A percentile compares a stretch with the other conserved stretches of the same genome.
These are phyloP conservation scores for Didymodactylos carnosus DNA, from an alignment of 2,888 invertebrate genomes.

Conservation along the genomic window DNA sequence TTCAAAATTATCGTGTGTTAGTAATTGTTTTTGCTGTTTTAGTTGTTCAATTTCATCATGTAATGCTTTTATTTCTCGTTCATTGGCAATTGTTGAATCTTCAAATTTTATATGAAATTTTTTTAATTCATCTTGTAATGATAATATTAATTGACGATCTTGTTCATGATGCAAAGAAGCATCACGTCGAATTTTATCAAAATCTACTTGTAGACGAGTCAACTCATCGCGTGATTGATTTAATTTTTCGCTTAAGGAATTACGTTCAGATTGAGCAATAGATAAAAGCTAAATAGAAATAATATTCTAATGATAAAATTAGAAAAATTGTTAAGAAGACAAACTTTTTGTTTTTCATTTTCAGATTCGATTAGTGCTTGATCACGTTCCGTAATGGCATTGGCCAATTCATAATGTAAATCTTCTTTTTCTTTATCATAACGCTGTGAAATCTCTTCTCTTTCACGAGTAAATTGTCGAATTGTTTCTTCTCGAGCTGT, in stretches of 20 bases:
- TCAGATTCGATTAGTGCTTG: slow-evolving; percentile 71
- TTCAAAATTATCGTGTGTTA: slow-evolving; percentile 47
- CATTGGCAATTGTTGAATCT: slow-evolving; percentile 36
- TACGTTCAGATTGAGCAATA: slow-evolving; percentile 66
- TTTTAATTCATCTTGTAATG: slow-evolving; percentile 57
- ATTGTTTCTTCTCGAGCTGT: slow-evolving; percentile 26
- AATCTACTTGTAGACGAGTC: slow-evolving; percentile 40
- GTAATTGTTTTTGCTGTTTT: slow-evolving; percentile 28
- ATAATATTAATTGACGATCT: slow-evolving; percentile 52
- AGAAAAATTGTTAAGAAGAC: no score
- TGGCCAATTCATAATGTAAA: slow-evolving; percentile 57
- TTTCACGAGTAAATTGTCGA: slow-evolving; percentile 29
- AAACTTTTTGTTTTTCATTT: slow-evolving; percentile 84
- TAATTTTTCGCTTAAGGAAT: slow-evolving; percentile 61
- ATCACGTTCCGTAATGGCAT: slow-evolving; percentile 68
- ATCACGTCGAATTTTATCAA: slow-evolving; percentile 59
- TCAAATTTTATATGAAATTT: slow-evolving; percentile 48
- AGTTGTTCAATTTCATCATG: slow-evolving; percentile 28
- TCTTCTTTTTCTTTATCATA: slow-evolving; percentile 57
- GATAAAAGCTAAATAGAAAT: background rate
- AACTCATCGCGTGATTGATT: slow-evolving; percentile 54
- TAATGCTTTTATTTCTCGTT: slow-evolving; percentile 42
- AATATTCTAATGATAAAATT: background rate
- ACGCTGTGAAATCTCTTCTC: slow-evolving; percentile 54
- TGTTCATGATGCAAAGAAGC: slow-evolving; percentile 56